Conservation (phyloP, 2,113 vertebrate species). For the Brienomyrus longianalis region DNA sequence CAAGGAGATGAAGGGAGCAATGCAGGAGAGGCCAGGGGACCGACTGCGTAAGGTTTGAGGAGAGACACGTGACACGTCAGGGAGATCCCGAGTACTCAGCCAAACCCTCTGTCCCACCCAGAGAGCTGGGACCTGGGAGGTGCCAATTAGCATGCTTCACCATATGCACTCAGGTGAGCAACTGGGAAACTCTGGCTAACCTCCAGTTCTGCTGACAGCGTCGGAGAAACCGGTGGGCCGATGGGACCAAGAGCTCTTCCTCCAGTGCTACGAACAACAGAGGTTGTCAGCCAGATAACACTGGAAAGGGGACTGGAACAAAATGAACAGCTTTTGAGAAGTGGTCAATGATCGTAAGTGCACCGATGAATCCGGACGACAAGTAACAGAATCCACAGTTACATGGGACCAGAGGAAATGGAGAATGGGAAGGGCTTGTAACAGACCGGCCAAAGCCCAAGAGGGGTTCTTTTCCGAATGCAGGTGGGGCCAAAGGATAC, state of each 20-base stretch:
- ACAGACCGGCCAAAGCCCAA: not conserved
- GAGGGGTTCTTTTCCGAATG: not conserved
- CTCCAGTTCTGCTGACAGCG: not conserved
- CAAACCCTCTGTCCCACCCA: not conserved
- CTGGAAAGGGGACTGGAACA: not conserved
- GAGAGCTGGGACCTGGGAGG: not conserved
- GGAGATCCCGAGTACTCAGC: not conserved
- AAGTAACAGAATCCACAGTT: not conserved
- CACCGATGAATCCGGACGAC: not conserved
- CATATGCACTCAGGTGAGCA: not conserved
- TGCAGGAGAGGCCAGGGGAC: not conserved
- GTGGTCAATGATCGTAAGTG: not conserved
- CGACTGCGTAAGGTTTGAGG: not conserved
- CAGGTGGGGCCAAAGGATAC: not conserved
- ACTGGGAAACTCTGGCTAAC: not conserved
- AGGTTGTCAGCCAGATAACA: not conserved
- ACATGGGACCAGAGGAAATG: not conserved
- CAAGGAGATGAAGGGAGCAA: too few species aligned
- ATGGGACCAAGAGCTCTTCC: not conserved
- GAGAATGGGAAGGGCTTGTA: not conserved
- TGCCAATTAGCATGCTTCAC: not conserved
- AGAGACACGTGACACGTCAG: not conserved
- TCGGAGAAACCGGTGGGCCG: not conserved
- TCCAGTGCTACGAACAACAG: not conserved
- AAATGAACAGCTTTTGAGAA: not conserved